A percentile compares a stretch with the other conserved stretches of the same genome.
Conservation (phyloP, 2,113 vertebrate species). For the Diadophis punctatus region DNA sequence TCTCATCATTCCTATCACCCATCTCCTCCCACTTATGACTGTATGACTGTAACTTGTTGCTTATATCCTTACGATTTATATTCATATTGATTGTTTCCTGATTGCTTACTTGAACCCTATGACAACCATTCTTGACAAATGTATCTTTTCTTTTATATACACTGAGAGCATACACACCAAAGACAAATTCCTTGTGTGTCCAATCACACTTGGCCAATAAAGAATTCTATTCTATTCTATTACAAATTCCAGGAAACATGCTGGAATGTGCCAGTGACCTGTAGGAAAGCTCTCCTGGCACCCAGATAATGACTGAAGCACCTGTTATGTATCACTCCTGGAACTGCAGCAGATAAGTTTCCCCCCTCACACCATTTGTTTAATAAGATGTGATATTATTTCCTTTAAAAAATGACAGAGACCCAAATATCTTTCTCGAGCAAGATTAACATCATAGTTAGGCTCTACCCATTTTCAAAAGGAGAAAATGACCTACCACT, state of each 20-base stretch:
- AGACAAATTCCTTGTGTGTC: no score
- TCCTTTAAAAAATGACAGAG: neutral
- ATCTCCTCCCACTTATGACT: no score
- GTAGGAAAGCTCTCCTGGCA: neutral
- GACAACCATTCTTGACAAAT: no score
- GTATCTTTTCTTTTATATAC: no score
- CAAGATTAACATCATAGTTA: neutral
- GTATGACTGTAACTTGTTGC: no score
- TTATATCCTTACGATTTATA: no score
- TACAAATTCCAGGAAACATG: neutral
- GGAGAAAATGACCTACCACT: neutral
- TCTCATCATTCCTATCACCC: no score
- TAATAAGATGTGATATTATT: neutral
- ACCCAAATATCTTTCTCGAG: neutral
- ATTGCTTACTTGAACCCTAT: no score
- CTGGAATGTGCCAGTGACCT: neutral
- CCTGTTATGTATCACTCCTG: neutral
- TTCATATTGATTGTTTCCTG: no score
- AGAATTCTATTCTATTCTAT: no score
- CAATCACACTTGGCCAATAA: no score
- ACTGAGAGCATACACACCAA: no score
- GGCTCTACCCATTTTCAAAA: neutral
- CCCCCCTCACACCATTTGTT: neutral
- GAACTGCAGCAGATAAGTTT: neutral
- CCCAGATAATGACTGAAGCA: neutral